Evolutionary conservation across 2,113 vertebrate species (phyloP).

Genomic region (Lagopus muta): DNA sequence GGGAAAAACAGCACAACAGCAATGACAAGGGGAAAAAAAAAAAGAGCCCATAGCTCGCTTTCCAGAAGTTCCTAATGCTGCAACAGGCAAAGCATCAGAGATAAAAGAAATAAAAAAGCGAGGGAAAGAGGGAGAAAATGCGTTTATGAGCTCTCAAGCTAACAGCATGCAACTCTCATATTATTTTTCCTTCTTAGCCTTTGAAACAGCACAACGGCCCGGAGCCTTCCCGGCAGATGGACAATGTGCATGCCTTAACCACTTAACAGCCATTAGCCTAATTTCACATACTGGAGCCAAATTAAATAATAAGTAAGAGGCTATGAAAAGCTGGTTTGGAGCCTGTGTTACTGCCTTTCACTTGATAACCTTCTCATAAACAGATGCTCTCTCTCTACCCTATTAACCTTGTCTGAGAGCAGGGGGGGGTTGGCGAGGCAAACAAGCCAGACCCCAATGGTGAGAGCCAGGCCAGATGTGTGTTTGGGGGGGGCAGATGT

Average conservation of each 20-base stretch:
- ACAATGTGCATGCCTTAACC: slow-evolving; percentile 79
- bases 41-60: background rate
- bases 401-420: slow-evolving; percentile 70
- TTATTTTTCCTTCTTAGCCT: slow-evolving; percentile 76
- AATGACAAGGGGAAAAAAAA: background rate
- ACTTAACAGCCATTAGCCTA: slow-evolving; percentile 86
- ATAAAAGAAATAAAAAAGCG: slow-evolving; percentile 69
- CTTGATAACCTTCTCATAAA: slow-evolving; percentile 77
- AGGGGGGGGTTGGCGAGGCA: background rate
- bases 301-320: slow-evolving; percentile 85
- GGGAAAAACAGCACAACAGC: background rate
- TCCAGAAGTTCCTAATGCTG: slow-evolving; percentile 70
- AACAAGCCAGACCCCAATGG: background rate
- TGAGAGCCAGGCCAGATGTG: background rate
- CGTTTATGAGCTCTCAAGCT: slow-evolving; percentile 73
- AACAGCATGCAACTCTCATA: slow-evolving; percentile 73
- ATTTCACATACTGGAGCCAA: slow-evolving; percentile 82
- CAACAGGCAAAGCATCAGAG: slow-evolving; percentile 43
- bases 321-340: slow-evolving; percentile 83
- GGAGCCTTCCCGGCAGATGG: slow-evolving; percentile 83
- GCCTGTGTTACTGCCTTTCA: slow-evolving; percentile 71
- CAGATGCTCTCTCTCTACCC: slow-evolving; percentile 77
- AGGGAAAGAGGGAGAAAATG: slow-evolving; percentile 53
- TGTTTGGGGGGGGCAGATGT: background rate
- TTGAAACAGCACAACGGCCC: slow-evolving; percentile 81